Base-by-base conservation (phyloP, 2,888 invertebrate genomes). In the Cactoblastis cactorum region DNA sequence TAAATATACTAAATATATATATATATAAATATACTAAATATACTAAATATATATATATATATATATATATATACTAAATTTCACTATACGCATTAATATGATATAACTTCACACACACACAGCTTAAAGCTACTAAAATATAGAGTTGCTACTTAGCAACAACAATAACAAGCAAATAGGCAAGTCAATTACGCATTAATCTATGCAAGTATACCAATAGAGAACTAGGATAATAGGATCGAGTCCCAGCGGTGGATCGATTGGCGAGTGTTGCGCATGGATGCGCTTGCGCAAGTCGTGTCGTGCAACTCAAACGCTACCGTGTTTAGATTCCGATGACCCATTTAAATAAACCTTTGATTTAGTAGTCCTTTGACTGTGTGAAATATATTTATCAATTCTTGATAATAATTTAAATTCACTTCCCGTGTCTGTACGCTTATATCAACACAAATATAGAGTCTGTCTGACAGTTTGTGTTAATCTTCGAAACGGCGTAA, bases 251-350 rank as follows among this genome's bases (percentile, higher is more conserved):
- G 41, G 41, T 34, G n/a, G 38, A 32, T 11, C 15, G 22, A 12
- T 34, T 34, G 28, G 11, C 18, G 2, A 49, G 33, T 33, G 32
- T 49, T 34, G 49, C 41, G 17, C 35, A 47, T 32, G 33, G 14
- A 2, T 28, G n/a, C 17, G 3, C 14, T 38, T 49, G 33, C 41
- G 49, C 18, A 34, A 33, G 15, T 33, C 12, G 12, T 14, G 32
- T 6, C 33, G 38, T 34, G 56, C 54, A 56, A 56, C 32, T 45
- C 24, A 11, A 41, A 43, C 47, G 50, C 52, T 35, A 39, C 45
- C 41, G 39, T 33, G 39, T 32, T 41, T 32, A 19, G 33, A 32
- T 22, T 48, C 12, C 17, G 18, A 32, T 37, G 37, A 15, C 35
- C 38, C 12, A 41, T 41, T 41, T 22, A 12, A 41, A 41, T 22